A percentile compares a stretch with the other conserved stretches of the same genome.
phyloP scores from a whole-genome alignment of 2,888 invertebrate species.

The Tachina fera region DNA sequence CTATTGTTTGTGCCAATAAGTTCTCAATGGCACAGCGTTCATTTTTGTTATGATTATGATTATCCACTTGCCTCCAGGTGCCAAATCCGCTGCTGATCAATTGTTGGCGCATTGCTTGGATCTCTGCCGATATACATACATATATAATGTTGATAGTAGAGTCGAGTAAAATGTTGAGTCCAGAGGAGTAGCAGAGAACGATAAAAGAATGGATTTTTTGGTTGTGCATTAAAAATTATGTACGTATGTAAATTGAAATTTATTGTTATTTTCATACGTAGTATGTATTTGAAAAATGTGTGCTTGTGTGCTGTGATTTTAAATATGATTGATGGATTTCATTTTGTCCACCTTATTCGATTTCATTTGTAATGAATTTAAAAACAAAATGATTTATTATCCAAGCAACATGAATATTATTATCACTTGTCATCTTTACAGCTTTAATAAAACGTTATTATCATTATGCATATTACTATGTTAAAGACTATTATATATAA shows the following conservation, averaged over 20 bases:
- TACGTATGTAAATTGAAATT: constrained; percentile 15
- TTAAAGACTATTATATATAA: neutral
- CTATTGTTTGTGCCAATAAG: constrained; percentile 65
- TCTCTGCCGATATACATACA: constrained; percentile 76
- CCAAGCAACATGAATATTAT: constrained; percentile 57
- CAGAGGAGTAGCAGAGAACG: constrained; percentile 19
- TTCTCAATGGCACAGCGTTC: constrained; percentile 58
- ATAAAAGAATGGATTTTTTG: constrained; percentile 18
- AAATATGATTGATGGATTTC: constrained; percentile 1
- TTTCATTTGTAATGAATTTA: constrained; percentile 21
- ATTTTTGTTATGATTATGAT: constrained; percentile 61
- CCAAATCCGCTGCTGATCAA: constrained; percentile 79
- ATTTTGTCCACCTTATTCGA: constrained; percentile 10
- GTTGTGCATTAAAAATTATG: constrained; percentile 41
- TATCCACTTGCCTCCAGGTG: constrained; percentile 82
- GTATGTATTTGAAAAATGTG: constrained; percentile 9
- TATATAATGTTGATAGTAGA: neutral
- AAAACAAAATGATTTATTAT: constrained; percentile 41
- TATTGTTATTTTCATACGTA: constrained; percentile 22
- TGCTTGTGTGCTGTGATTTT: constrained; percentile 30
- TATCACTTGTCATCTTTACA: constrained; percentile 21
- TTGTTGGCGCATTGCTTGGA: constrained; percentile 82
- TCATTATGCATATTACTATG: constrained; percentile 3
- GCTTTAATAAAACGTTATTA: constrained; percentile 34
- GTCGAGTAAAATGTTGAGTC: constrained; percentile 13